Conservation (phyloP, 2,113 vertebrate genomes). For the Engraulis encrasicolus region DNA sequence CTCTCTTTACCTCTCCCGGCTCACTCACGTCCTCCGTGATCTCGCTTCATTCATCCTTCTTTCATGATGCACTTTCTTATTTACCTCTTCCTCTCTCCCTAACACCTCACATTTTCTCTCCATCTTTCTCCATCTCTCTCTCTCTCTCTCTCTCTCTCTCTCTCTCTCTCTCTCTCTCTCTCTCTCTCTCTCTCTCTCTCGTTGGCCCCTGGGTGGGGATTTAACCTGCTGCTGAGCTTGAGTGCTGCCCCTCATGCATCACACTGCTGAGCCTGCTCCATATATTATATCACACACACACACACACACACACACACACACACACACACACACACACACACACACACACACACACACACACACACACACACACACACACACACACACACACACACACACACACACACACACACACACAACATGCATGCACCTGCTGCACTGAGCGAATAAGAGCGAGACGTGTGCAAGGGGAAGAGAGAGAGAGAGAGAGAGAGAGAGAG, state of each 20-base stretch:
- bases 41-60: too few relatives aligned
- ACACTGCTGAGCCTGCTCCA: neutral
- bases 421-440: neutral
- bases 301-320: too few relatives aligned
- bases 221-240: neutral
- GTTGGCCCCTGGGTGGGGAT: neutral
- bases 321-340: too few relatives aligned
- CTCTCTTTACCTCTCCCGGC: neutral
- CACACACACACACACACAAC: too few relatives aligned
- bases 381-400: too few relatives aligned
- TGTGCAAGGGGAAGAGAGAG: neutral
- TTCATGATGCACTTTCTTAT: too few relatives aligned
- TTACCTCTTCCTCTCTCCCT: too few relatives aligned
- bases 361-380: too few relatives aligned
- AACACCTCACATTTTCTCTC: too few relatives aligned
- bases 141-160: neutral
- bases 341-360: too few relatives aligned
- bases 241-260: neutral
- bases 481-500: conserved; percentile 6
- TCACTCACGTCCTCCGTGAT: neutral
- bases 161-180: neutral
- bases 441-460: conserved; percentile 31
- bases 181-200: neutral
- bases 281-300: neutral
- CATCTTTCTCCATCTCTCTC: too few relatives aligned